Conservation (phyloP, 2,888 invertebrate species). For the Tubulanus polymorphus region DNA sequence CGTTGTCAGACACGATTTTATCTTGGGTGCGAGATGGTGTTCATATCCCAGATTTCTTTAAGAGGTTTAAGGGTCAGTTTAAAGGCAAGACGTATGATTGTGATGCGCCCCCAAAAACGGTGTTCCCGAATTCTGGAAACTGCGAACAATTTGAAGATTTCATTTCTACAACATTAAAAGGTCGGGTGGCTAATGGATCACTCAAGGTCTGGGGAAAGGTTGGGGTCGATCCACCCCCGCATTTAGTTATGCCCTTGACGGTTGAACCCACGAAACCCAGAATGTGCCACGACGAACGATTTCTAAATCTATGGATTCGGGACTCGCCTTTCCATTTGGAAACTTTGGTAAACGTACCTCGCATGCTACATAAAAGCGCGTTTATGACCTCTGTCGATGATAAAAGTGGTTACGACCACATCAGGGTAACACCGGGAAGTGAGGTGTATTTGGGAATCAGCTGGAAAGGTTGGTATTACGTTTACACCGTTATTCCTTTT, state of each 20-base stretch:
- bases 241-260: conserved; percentile 14
- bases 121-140: not conserved
- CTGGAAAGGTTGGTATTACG: conserved; percentile 11
- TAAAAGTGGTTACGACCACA: conserved; percentile 17
- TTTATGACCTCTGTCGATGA: conserved; percentile 11
- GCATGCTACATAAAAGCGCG: conserved; percentile 6
- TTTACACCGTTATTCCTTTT: conserved; percentile 25
- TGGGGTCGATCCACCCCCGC: conserved; percentile 9
- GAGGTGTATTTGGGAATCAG: conserved; percentile 14
- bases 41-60: conserved; percentile 10
- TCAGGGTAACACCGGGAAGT: not conserved
- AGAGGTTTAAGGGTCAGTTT: conserved; percentile 15
- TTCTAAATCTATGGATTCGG: conserved; percentile 6
- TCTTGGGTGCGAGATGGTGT: conserved; percentile 12
- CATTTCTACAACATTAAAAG: conserved; percentile 2
- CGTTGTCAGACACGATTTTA: not conserved
- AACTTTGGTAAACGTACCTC: conserved; percentile 8
- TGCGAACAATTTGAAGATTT: conserved; percentile 5
- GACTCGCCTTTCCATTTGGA: conserved; percentile 7
- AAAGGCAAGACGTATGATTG: conserved; percentile 10
- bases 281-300: conserved; percentile 11
- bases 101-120: not conserved
- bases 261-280: conserved; percentile 15
- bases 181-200: conserved; percentile 9
- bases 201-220: conserved; percentile 9